Evolutionary conservation across 23 tunicate genomes (phyloP), one percentile per base, ranked within the genome.

Genomic region (Aplidium turbinatum): DNA sequence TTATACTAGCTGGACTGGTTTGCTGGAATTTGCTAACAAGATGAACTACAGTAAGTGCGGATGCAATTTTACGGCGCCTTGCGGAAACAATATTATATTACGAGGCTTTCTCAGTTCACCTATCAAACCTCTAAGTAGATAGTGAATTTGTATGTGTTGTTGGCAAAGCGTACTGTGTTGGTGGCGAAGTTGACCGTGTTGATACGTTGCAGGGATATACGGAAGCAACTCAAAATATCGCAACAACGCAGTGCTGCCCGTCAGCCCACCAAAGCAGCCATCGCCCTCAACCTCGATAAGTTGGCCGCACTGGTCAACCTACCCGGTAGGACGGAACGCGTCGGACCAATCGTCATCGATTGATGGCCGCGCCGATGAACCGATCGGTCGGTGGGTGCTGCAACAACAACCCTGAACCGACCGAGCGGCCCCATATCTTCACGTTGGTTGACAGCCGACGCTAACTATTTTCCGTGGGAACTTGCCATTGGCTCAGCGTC

Each of bases 221-320:
- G 96, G 23, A 88, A 88, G 52, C 83, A 76, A 40, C 47, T 88
- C 63, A 81, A 66, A 51, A 63, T 81, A 1, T 13, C 87, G 22
- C 72, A 48, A 4, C 96, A 88, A 61, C 69, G 96, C 21, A 88
- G 96, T 68, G 96, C 96, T 13, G 96, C 96, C 3, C 76, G 96
- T 9, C 66, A 82, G 32, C 96, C 96, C 20, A 86, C 80, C 1
- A 81, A 76, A 50, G 35, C 71, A 50, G 73, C 81, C 67, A 56
- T 88, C 24, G n/a, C n/a, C n/a, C n/a, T n/a, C n/a, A n/a, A n/a
- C n/a, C n/a, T n/a, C n/a, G n/a, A n/a, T n/a, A n/a, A n/a, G n/a
- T n/a, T n/a, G n/a, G n/a, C n/a, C n/a, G n/a, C n/a, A n/a, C n/a
- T n/a, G n/a, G n/a, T n/a, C n/a, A n/a, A n/a, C n/a, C n/a, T n/a